A percentile compares a stretch with the other conserved stretches of the same genome.
Evolutionary conservation across 2,888 invertebrate genomes (phyloP).

Genomic region (Theretra japonica): DNA sequence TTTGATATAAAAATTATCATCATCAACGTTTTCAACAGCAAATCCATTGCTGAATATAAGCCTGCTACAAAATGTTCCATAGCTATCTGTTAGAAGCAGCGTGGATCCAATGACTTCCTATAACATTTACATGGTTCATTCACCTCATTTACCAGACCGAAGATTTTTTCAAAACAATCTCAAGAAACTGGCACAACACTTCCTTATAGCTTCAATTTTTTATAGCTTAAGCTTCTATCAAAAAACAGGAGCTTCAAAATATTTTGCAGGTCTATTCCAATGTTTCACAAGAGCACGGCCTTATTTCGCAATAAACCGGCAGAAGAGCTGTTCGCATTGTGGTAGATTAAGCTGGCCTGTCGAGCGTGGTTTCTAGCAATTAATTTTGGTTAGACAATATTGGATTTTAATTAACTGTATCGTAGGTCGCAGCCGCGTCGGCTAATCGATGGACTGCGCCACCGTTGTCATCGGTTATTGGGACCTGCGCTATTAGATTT

Average conservation of each 20-base stretch:
- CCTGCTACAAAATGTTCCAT: too few species aligned
- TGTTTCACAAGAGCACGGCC: slow-evolving; percentile 32
- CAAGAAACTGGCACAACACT: too few species aligned
- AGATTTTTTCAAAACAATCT: too few species aligned
- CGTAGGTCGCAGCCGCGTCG: slow-evolving; percentile 60
- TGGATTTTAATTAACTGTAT: slow-evolving; percentile 84
- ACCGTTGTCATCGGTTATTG: slow-evolving; percentile 61
- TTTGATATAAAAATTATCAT: neutral
- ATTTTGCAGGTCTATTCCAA: slow-evolving; percentile 1
- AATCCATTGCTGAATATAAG: too few species aligned
- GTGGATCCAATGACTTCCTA: too few species aligned
- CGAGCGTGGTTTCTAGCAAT: slow-evolving; percentile 70
- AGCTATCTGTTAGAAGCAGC: too few species aligned
- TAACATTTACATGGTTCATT: too few species aligned
- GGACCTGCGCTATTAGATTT: slow-evolving; percentile 56
- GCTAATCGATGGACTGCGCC: slow-evolving; percentile 65
- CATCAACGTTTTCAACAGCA: neutral
- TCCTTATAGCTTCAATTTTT: too few species aligned
- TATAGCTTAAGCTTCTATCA: neutral
- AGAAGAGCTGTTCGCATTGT: slow-evolving; percentile 31
- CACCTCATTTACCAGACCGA: too few species aligned
- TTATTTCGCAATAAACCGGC: slow-evolving; percentile 38
- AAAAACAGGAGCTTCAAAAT: neutral
- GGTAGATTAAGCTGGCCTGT: slow-evolving; percentile 50
- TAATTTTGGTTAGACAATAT: slow-evolving; percentile 84